Evolutionary conservation across 2,888 invertebrate species (phyloP).

Genomic region (Petrolisthes manimaculis): DNA sequence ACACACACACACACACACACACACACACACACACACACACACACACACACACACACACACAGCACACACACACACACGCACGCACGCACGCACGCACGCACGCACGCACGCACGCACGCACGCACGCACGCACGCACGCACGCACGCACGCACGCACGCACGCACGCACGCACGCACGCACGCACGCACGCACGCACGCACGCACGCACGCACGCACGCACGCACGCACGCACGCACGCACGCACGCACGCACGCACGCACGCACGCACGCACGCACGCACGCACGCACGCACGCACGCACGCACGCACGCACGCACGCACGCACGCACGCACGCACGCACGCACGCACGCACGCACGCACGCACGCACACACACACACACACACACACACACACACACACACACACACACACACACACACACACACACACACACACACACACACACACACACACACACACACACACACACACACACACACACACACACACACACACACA

Average conservation of each 20-base stretch:
- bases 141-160: background rate
- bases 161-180: background rate
- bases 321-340: background rate
- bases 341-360: background rate
- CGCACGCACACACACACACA: background rate
- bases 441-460: background rate
- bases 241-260: background rate
- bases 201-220: background rate
- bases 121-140: background rate
- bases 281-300: background rate
- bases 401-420: background rate
- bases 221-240: background rate
- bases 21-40: background rate
- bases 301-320: background rate
- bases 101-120: background rate
- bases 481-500: constrained; percentile 10
- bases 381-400: background rate
- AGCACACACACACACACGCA: too few species aligned
- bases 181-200: background rate
- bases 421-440: background rate
- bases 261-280: background rate
- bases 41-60: too few species aligned
- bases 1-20: constrained; percentile 7
- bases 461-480: constrained; percentile 10
- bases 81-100: too few species aligned